Evolutionary conservation across 2,888 invertebrate species (phyloP).

Genomic region (Acleris emargana): DNA sequence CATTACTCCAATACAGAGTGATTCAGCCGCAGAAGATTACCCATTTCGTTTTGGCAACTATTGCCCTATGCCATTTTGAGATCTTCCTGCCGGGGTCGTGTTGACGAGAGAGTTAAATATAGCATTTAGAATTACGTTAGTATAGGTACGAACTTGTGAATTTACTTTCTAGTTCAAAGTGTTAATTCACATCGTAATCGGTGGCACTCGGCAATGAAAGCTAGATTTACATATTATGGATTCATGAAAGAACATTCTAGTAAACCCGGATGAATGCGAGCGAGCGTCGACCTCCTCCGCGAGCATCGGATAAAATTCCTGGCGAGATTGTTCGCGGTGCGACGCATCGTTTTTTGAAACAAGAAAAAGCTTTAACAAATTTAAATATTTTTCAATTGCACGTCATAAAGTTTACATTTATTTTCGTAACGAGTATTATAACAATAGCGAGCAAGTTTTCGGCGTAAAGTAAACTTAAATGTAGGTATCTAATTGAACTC

Average conservation of each 20-base stretch:
- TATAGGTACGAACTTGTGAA: background rate
- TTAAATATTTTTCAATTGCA: background rate
- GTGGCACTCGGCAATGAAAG: conserved; percentile 4
- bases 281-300: conserved; percentile 19
- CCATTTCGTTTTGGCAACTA: conserved; percentile 71
- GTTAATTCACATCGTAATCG: too few species aligned
- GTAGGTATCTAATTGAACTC: too few species aligned
- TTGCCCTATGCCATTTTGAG: conserved; percentile 28
- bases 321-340: conserved; percentile 2
- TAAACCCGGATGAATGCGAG: conserved; percentile 13
- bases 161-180: too few species aligned
- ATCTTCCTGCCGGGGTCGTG: conserved; percentile 24
- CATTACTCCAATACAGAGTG: conserved; percentile 69
- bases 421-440: too few species aligned
- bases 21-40: conserved; percentile 70
- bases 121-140: background rate
- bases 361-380: conserved; percentile 4
- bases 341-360: conserved; percentile 1
- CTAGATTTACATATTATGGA: conserved; percentile 2
- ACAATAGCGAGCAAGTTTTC: too few species aligned
- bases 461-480: too few species aligned
- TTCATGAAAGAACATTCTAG: conserved; percentile 23
- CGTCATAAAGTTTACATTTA: background rate
- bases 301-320: conserved; percentile 19
- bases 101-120: background rate